A percentile compares a stretch with the other conserved stretches of the same genome.
phyloP scores from a whole-genome alignment of 2,797 vertebrate genomes.

The Philypnodon macrostomus region DNA sequence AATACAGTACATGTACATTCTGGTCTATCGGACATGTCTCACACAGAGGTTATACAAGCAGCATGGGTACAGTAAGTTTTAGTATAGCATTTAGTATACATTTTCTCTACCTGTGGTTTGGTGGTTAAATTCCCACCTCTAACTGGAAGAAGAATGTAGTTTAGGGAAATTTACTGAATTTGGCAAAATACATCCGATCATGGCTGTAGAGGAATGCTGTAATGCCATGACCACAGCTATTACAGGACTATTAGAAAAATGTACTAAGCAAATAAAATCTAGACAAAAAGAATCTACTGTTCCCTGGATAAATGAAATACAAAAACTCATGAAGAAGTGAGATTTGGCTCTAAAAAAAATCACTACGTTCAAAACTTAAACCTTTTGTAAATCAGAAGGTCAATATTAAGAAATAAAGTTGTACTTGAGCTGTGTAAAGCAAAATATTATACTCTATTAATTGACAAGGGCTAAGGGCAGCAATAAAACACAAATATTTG shows the following conservation, averaged over 20 bases:
- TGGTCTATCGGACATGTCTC: no score
- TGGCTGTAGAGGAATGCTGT: background rate
- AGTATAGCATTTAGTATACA: no score
- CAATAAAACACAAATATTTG: background rate
- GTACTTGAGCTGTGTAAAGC: background rate
- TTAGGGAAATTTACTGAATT: no score
- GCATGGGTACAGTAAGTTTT: no score
- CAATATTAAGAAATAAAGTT: slow-evolving; percentile 4
- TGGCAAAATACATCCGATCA: no score
- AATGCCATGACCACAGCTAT: background rate
- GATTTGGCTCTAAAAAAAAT: background rate
- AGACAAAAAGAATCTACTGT: background rate
- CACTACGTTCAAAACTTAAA: background rate
- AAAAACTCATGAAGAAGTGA: background rate
- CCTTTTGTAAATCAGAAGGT: background rate
- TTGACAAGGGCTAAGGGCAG: background rate
- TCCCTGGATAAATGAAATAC: background rate
- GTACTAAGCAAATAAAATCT: background rate
- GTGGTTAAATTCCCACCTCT: no score
- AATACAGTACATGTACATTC: no score
- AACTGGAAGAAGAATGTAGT: no score
- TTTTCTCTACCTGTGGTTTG: no score
- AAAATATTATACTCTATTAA: slow-evolving; percentile 2
- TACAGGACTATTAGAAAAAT: background rate
- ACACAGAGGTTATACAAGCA: no score